Evolutionary conservation across 2,797 vertebrate genomes (phyloP).

Genomic region (Echeneis naucrates): DNA sequence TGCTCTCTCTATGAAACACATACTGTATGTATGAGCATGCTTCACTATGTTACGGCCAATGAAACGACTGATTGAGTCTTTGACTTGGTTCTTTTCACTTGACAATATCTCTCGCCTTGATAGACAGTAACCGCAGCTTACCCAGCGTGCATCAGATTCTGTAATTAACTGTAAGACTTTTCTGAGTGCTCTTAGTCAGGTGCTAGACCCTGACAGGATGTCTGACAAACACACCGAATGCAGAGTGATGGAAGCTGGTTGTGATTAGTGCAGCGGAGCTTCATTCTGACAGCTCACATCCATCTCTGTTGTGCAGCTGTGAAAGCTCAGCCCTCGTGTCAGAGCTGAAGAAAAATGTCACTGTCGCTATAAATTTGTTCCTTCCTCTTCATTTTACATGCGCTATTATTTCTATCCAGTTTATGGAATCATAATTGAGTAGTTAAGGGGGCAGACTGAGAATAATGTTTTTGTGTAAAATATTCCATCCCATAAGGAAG

Average conservation of each 20-base stretch:
- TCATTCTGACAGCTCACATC: slow-evolving; percentile 39
- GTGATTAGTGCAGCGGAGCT: slow-evolving; percentile 46
- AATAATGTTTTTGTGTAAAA: slow-evolving; percentile 40
- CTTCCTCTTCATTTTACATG: slow-evolving; percentile 35
- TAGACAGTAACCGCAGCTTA: slow-evolving; percentile 3
- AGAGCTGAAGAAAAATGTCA: slow-evolving; percentile 16
- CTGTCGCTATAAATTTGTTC: slow-evolving; percentile 13
- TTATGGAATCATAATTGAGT: slow-evolving; percentile 36
- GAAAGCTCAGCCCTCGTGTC: slow-evolving; percentile 26
- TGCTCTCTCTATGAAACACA: too few species aligned
- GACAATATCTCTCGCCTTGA: neutral
- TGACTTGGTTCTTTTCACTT: neutral
- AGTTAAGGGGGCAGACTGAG: slow-evolving; percentile 36
- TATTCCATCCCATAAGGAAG: slow-evolving; percentile 40
- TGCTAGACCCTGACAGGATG: slow-evolving; percentile 34
- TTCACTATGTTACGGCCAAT: neutral
- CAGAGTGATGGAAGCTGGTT: slow-evolving; percentile 31
- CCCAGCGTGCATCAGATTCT: slow-evolving; percentile 25
- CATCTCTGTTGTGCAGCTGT: slow-evolving; percentile 33
- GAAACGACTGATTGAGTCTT: neutral
- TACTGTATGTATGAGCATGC: neutral
- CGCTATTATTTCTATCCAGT: slow-evolving; percentile 32
- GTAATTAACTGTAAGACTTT: slow-evolving; percentile 29
- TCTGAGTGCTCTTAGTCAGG: slow-evolving; percentile 19
- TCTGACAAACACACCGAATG: slow-evolving; percentile 35